Evolutionary conservation across 2,797 vertebrate genomes (phyloP), one percentile per base, ranked within the genome.

Genomic region (Diplodus sargus): DNA sequence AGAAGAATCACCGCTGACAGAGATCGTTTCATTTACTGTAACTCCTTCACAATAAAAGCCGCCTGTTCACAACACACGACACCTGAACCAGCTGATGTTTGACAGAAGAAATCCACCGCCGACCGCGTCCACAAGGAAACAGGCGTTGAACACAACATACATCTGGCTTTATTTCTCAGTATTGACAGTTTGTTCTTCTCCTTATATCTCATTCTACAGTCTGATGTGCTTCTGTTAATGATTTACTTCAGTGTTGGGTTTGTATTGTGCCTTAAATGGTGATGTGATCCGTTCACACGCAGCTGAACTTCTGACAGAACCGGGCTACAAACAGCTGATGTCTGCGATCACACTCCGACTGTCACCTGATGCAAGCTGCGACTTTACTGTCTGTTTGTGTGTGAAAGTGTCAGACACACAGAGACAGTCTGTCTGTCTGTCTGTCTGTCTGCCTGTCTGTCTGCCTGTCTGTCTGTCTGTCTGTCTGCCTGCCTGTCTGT

Each of bases 341-440:
- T 17, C 69, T 73, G 70, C 25, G 69, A 66, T 60, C 11, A 64
- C 62, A 65, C 68, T 49, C 20, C 23, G 45, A 74, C 20, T 13
- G 59, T 78, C 75, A 30, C 60, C 47, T 8, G 68, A 66, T 23
- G 30, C 58, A 65, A 67, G 57, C 73, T 70, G 79, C 53, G 79
- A 76, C 13, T 28, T 56, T 34, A 63, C 12, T 5, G 58, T 49
- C 71, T 79, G 72, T 42, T 34, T 75, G 16, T 57, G 62, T 64
- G 61, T 34, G 28, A 47, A 74, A 57, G 64, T 63, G 58, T 56
- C 53, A 2, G 13, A 61, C 60, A 47, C 2, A 59, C 57, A 20
- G 57, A 16, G 2, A 25, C 25, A 25, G 25, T 3, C 25, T 25
- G 25, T 25, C 25, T 25, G 25, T 34, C 64, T 74, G 52, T 17